phyloP scores from a whole-genome alignment of 2,888 invertebrate genomes.

The Drosophila anomelani region DNA sequence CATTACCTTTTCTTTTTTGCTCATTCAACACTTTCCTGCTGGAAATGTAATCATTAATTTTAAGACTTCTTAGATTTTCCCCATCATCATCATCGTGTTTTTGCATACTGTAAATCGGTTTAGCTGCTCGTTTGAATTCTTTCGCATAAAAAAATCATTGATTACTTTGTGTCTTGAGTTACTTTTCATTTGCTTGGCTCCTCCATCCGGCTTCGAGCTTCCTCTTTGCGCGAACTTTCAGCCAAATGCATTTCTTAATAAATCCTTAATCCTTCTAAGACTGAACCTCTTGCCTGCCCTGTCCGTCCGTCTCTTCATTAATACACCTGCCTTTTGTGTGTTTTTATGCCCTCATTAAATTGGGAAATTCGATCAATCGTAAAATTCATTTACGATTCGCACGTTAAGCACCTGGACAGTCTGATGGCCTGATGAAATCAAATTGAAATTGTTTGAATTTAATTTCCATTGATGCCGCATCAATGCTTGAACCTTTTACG shows the following conservation, averaged over 20 bases:
- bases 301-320: conserved; percentile 18
- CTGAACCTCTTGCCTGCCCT: conserved; percentile 16
- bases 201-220: conserved; percentile 23
- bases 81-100: conserved; percentile 11
- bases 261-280: conserved; percentile 50
- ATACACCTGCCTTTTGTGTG: conserved; percentile 11
- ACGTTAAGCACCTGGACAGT: conserved; percentile 19
- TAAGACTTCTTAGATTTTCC: background rate
- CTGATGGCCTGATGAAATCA: conserved; percentile 26
- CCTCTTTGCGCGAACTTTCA: background rate
- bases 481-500: conserved; percentile 7
- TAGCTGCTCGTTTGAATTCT: conserved; percentile 35
- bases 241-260: conserved; percentile 54
- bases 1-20: conserved; percentile 1
- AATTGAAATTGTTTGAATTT: conserved; percentile 54
- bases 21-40: background rate
- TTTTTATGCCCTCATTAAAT: conserved; percentile 47
- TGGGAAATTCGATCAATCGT: conserved; percentile 55
- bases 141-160: conserved; percentile 46
- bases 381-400: conserved; percentile 58
- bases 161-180: conserved; percentile 58
- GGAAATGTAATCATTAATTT: conserved; percentile 37
- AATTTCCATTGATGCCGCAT: conserved; percentile 23
- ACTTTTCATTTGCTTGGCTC: conserved; percentile 56
- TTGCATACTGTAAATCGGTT: conserved; percentile 42